A percentile compares a stretch with the other conserved stretches of the same genome.
These are phyloP conservation scores for Clarias macrocephalus DNA, from an alignment of 2,113 vertebrate genomes.

Conservation along the genomic window DNA sequence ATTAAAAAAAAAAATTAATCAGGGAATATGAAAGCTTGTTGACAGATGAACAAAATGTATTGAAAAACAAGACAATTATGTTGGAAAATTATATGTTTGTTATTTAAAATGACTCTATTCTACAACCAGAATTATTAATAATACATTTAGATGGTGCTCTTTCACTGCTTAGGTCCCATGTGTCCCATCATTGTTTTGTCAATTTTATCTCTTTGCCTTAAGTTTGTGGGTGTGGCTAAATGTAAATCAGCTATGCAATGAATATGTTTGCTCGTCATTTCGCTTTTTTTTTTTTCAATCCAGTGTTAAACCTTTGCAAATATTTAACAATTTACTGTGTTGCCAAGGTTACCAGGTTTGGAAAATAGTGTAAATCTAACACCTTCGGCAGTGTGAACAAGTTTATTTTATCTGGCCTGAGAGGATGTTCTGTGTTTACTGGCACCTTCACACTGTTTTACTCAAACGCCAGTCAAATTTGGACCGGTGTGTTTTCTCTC, in stretches of 20 bases:
- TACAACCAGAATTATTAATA: no score
- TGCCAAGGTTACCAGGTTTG: neutral
- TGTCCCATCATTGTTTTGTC: neutral
- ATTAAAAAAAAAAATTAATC: no score
- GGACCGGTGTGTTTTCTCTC: neutral
- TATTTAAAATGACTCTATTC: no score
- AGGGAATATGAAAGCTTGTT: no score
- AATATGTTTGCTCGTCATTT: neutral
- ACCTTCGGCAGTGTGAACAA: neutral
- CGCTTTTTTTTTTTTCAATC: neutral
- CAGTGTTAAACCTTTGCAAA: neutral
- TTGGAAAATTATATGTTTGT: no score
- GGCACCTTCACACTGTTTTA: neutral
- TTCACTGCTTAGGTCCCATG: neutral
- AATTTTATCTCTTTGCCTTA: no score
- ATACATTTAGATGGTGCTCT: neutral
- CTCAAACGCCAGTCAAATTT: neutral
- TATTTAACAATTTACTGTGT: neutral
- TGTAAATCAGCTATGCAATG: neutral
- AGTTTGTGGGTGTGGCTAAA: neutral
- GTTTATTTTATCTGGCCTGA: neutral
- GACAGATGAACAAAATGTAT: no score
- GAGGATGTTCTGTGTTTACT: constrained; percentile 10
- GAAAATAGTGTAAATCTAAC: neutral
- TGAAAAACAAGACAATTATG: no score